Conservation (phyloP, 2,888 invertebrate species). For the Aphodius sticticus region DNA sequence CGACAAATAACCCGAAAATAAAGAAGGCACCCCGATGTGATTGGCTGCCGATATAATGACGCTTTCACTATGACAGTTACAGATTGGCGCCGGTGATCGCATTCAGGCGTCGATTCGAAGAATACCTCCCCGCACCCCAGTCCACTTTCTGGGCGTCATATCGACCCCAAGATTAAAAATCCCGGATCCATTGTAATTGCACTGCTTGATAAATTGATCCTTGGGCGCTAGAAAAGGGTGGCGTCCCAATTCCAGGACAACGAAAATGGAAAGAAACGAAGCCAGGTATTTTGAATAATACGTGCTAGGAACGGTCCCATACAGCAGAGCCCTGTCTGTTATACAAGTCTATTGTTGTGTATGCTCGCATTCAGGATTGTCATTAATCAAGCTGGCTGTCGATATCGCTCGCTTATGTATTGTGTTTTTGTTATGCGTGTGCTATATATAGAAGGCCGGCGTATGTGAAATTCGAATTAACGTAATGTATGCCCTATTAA, state of each 20-base stretch:
- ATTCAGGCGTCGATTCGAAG: constrained; percentile 4
- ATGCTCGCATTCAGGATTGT: constrained; percentile 4
- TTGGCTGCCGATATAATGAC: constrained; percentile 22
- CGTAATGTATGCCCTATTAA: neutral
- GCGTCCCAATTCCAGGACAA: neutral
- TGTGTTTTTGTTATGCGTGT: neutral
- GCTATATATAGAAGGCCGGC: neutral
- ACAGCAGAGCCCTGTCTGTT: neutral
- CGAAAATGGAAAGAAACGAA: neutral
- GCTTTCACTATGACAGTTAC: constrained; percentile 21
- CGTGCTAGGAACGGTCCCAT: neutral
- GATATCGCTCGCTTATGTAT: neutral
- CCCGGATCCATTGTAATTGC: neutral
- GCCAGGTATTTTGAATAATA: neutral
- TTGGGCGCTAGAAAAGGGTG: constrained; percentile 4
- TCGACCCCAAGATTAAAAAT: neutral
- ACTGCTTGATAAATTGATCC: neutral
- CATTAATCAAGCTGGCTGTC: neutral
- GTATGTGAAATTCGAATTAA: neutral
- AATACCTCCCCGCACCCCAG: neutral
- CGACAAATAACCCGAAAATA: constrained; percentile 21
- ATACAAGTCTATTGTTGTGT: neutral
- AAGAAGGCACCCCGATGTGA: constrained; percentile 20
- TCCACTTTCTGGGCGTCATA: neutral
- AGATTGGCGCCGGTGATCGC: constrained; percentile 18